Evolutionary conservation across 2,113 vertebrate species (phyloP), one percentile per base, ranked within the genome.

Genomic region (Malurus melanocephalus): DNA sequence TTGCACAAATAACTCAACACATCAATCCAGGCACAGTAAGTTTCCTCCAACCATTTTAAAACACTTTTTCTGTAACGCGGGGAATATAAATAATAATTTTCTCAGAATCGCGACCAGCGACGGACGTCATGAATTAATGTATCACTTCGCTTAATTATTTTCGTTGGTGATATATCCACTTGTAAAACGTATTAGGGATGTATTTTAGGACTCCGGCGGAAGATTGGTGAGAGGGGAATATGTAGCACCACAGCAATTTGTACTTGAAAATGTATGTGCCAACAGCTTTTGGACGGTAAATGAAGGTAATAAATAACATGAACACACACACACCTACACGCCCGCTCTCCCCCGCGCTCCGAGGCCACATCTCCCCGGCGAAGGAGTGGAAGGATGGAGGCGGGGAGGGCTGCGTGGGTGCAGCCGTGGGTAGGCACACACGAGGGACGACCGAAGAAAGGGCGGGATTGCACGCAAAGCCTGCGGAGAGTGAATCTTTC

Each of bases 251-350:
- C 60, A 73, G 92, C 88, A 96, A 95, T 95, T 96, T 95, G 95
- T 92, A 76, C 93, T 94, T 76, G 88, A 88, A 94, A 96, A 96
- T 90, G 78, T 76, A 93, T 84, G 90, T 95, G 93, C 88, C 95
- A 93, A 89, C 93, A 94, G 93, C 88, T 95, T 93, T 94, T 87
- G 88, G 90, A 92, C 35, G 77, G 56, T 75, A 95, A 96, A 93
- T 93, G 87, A 91, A 82, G 85, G 90, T 15, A 89, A 96, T 96
- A 96, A 96, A 95, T 94, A 94, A 94, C 60, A 35, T 1, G 81
- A 74, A 85, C 80, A 85, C 89, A 66, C 80, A 60, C 80, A 87
- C 91, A 38, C 93, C 76, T 71, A 59, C 64, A 6, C 28, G 33
- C 51, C 33, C 43, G 40, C 59, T 92, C 67, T 69, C 67, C 83